These are phyloP conservation scores for Chanos chanos DNA, from an alignment of 2,797 vertebrate genomes.

Conservation along the genomic window DNA sequence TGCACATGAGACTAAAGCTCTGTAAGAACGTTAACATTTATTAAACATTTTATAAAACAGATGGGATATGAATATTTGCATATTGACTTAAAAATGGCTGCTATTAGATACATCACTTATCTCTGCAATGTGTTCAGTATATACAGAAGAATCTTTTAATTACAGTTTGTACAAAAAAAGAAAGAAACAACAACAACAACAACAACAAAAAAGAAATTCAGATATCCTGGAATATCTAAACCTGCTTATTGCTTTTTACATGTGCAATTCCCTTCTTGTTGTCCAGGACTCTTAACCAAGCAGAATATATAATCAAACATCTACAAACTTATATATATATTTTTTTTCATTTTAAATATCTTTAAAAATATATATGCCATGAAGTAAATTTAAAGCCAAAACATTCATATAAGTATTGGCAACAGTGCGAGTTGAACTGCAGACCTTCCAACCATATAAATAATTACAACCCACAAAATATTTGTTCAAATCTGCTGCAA, in stretches of 20 bases:
- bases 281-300: constrained; percentile 67
- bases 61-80: constrained; percentile 88
- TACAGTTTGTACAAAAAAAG: constrained; percentile 82
- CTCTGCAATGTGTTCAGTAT: constrained; percentile 86
- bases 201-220: too few relatives aligned
- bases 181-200: too few relatives aligned
- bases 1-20: constrained; percentile 33
- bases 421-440: constrained; percentile 54
- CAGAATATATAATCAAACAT: constrained; percentile 55
- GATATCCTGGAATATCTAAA: too few relatives aligned
- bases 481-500: constrained; percentile 58
- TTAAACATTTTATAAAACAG: constrained; percentile 99
- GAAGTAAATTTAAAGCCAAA: constrained; percentile 58
- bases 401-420: constrained; percentile 57
- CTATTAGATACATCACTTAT: constrained; percentile 79
- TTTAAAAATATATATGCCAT: constrained; percentile 49
- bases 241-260: constrained; percentile 91
- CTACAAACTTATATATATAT: too few relatives aligned
- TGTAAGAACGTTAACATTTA: constrained; percentile 98
- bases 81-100: constrained; percentile 85
- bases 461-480: constrained; percentile 58
- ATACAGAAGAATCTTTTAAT: constrained; percentile 92
- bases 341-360: too few relatives aligned
- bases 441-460: constrained; percentile 51
- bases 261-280: constrained; percentile 80